Evolutionary conservation across 2,888 invertebrate species (phyloP).

Genomic region (Euplagia quadripunctaria): DNA sequence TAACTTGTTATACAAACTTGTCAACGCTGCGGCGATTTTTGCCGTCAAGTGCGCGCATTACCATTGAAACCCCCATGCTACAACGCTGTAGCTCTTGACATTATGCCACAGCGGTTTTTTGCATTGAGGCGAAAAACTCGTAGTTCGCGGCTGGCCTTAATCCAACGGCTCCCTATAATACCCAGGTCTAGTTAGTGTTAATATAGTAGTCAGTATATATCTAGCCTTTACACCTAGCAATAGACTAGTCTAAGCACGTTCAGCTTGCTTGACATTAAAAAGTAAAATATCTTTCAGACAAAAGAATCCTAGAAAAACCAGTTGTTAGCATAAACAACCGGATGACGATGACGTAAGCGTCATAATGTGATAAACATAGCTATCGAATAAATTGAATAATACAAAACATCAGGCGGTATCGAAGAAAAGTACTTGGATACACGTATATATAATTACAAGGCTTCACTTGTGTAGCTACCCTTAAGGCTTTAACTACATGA

Average conservation of each 20-base stretch:
- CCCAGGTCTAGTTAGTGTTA: too few relatives aligned
- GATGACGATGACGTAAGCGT: conserved; percentile 12
- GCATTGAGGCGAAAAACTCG: too few relatives aligned
- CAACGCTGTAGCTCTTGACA: too few relatives aligned
- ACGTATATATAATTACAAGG: neutral
- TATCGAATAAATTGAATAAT: conserved; percentile 8
- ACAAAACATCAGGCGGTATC: neutral
- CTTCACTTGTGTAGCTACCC: neutral
- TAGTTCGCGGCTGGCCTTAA: too few relatives aligned
- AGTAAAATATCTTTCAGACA: neutral
- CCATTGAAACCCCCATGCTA: too few relatives aligned
- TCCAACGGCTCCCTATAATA: too few relatives aligned
- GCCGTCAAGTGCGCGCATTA: too few relatives aligned
- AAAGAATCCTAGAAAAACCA: neutral
- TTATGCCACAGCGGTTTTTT: too few relatives aligned
- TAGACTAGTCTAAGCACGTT: neutral
- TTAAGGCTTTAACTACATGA: neutral
- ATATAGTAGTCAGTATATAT: too few relatives aligned
- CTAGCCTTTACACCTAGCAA: too few relatives aligned
- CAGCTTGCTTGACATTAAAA: neutral
- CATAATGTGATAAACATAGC: conserved; percentile 17
- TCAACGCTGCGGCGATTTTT: too few relatives aligned
- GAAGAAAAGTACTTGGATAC: neutral
- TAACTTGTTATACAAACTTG: too few relatives aligned
- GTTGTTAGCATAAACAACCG: neutral